phyloP scores from a whole-genome alignment of 2,888 invertebrate genomes.

The Agonopterix heracliana region DNA sequence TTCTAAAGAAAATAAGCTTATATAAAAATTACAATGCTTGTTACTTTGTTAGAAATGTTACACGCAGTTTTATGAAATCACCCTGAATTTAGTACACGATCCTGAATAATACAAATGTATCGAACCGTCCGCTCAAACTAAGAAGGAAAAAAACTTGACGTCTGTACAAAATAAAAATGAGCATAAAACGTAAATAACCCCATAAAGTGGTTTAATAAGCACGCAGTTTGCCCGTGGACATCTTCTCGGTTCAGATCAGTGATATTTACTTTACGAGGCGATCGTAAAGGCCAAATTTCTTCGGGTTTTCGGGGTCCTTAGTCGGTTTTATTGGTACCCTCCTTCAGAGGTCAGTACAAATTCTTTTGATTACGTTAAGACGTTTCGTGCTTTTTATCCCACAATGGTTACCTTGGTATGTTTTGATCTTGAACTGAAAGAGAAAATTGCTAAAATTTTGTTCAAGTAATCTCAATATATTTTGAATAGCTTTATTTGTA shows the following conservation, averaged over 20 bases:
- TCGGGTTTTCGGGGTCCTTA: constrained; percentile 30
- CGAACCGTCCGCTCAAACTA: no score
- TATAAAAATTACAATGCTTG: no score
- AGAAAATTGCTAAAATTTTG: no score
- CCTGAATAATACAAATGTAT: no score
- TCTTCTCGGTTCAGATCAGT: constrained; percentile 42
- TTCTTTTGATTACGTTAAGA: constrained; percentile 8
- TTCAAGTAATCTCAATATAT: no score
- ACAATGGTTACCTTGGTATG: background rate
- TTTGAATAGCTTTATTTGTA: no score
- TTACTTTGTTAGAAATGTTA: no score
- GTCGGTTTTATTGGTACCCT: constrained; percentile 21
- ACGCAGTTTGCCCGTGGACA: constrained; percentile 39
- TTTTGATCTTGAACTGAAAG: background rate
- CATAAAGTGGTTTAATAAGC: constrained; percentile 54
- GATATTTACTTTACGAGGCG: constrained; percentile 52
- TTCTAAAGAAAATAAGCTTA: no score
- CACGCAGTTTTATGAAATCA: no score
- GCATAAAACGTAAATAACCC: constrained; percentile 43
- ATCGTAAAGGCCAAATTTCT: constrained; percentile 44
- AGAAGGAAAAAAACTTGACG: constrained; percentile 8
- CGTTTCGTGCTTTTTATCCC: background rate
- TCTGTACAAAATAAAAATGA: constrained; percentile 29
- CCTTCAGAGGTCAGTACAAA: constrained; percentile 17
- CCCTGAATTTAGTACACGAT: no score